Evolutionary conservation across 2,797 vertebrate species (phyloP).

Genomic region (Microtus agrestis): DNA sequence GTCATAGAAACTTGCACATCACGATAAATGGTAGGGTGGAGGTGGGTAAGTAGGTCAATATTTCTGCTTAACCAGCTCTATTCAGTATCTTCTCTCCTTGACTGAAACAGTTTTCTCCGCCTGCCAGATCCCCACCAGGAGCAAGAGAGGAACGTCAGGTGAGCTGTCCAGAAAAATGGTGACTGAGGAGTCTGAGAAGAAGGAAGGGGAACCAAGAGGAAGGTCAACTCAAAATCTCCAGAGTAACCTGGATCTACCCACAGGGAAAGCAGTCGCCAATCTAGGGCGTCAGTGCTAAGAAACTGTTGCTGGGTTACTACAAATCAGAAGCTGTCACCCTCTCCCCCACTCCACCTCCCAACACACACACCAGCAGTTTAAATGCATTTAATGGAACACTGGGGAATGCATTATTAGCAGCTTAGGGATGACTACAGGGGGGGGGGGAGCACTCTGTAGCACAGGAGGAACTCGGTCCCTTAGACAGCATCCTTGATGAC

Average conservation of each 20-base stretch:
- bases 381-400: slow-evolving; percentile 87
- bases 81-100: slow-evolving; percentile 53
- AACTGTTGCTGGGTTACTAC: slow-evolving; percentile 89
- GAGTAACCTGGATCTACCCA: background rate
- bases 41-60: slow-evolving; percentile 93
- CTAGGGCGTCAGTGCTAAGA: slow-evolving; percentile 76
- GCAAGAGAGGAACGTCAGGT: background rate
- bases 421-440: background rate
- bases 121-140: background rate
- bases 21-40: slow-evolving; percentile 79
- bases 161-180: background rate
- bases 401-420: slow-evolving; percentile 84
- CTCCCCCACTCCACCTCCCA: slow-evolving; percentile 56
- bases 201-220: slow-evolving; percentile 66
- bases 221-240: slow-evolving; percentile 50
- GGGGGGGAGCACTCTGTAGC: background rate
- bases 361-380: slow-evolving; percentile 75
- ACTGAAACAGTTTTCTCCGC: slow-evolving; percentile 41
- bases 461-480: background rate
- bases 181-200: background rate
- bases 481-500: background rate
- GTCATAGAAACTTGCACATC: slow-evolving; percentile 88
- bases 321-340: slow-evolving; percentile 81
- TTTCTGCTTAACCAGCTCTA: slow-evolving; percentile 93
- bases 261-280: slow-evolving; percentile 52